A percentile compares a stretch with the other conserved stretches of the same genome.
Conservation (phyloP, 2,888 invertebrate species). For the Agrochola macilenta region DNA sequence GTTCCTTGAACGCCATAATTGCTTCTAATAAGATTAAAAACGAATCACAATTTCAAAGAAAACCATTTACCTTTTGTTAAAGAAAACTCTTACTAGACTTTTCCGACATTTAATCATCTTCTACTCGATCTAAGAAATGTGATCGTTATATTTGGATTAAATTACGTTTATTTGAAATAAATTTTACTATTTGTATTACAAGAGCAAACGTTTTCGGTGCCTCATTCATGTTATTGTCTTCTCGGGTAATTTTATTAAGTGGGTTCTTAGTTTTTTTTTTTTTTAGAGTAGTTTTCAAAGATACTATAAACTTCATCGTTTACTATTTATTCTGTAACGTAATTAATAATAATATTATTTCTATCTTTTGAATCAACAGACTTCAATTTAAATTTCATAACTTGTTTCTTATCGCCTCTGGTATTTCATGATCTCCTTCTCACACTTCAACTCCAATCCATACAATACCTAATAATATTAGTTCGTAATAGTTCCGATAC, state of each 20-base stretch:
- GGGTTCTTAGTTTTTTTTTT: no score
- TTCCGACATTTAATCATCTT: neutral
- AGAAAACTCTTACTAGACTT: neutral
- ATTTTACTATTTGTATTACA: neutral
- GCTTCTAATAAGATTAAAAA: constrained; percentile 19
- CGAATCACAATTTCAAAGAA: constrained; percentile 8
- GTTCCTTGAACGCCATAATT: neutral
- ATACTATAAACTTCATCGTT: neutral
- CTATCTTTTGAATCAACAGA: neutral
- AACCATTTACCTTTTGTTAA: neutral
- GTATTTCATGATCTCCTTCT: neutral
- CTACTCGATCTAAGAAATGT: neutral
- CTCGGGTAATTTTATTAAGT: neutral
- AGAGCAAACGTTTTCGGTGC: neutral
- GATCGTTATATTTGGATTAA: neutral
- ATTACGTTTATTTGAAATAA: neutral
- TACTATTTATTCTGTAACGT: neutral
- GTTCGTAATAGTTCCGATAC: constrained; percentile 40
- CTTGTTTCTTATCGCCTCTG: neutral
- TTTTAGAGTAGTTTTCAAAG: fast-evolving
- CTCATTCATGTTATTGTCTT: neutral
- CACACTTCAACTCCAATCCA: neutral
- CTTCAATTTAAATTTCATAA: neutral
- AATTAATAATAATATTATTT: neutral
- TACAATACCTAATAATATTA: constrained; percentile 52